A percentile compares a stretch with the other conserved stretches of the same genome.
These are phyloP conservation scores for Eurois occulta DNA, from an alignment of 2,888 invertebrate species.

Conservation along the genomic window DNA sequence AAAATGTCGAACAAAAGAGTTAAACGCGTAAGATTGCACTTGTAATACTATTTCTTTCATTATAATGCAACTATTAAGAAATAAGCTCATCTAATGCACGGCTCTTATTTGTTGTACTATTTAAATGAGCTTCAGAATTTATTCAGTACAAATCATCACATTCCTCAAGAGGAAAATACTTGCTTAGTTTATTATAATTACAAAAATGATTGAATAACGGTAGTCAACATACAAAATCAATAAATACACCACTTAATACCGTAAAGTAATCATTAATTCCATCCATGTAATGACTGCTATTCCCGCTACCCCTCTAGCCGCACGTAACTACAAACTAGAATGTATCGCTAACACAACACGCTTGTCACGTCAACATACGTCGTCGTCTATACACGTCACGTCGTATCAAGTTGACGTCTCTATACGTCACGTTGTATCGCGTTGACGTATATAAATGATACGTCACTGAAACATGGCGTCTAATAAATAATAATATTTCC, in stretches of 20 bases:
- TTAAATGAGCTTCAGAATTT: neutral
- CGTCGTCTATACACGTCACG: slow-evolving; percentile 13
- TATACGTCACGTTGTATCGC: slow-evolving; percentile 26
- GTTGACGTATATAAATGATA: neutral
- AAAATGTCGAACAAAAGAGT: slow-evolving; percentile 22
- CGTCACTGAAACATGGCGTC: slow-evolving; percentile 2
- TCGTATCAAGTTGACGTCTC: slow-evolving; percentile 13
- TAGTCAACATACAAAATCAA: neutral
- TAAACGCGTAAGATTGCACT: slow-evolving; percentile 3
- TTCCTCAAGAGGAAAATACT: too few relatives aligned
- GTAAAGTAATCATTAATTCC: neutral
- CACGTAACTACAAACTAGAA: slow-evolving; percentile 10
- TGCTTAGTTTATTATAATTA: neutral
- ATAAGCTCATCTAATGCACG: neutral
- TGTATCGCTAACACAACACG: slow-evolving; percentile 24
- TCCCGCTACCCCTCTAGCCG: neutral
- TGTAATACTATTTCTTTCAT: too few relatives aligned
- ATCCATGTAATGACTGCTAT: too few relatives aligned
- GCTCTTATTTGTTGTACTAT: neutral
- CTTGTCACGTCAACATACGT: slow-evolving; percentile 17
- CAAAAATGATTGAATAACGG: neutral
- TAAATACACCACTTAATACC: neutral
- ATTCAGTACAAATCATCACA: neutral
- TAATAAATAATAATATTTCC: too few relatives aligned
- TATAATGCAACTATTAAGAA: neutral